A percentile compares a stretch with the other conserved stretches of the same genome.
These are phyloP conservation scores for Ganaspis brasiliensis DNA, from an alignment of 2,888 invertebrate genomes.

Conservation along the genomic window DNA sequence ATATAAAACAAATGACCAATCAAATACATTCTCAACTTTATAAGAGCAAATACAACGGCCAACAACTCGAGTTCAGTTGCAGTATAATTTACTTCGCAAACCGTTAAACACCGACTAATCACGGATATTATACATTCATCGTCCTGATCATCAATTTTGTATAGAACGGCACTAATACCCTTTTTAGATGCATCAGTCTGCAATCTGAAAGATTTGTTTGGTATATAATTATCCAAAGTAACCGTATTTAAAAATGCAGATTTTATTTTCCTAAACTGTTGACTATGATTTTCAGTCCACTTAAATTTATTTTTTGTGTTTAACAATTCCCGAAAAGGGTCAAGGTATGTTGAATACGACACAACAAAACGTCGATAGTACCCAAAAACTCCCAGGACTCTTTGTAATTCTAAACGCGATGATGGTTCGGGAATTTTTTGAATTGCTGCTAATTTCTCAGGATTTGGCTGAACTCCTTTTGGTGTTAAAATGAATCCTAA, in stretches of 20 bases:
- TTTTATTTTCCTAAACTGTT: slow-evolving; percentile 28
- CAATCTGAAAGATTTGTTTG: not conserved
- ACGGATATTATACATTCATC: slow-evolving; percentile 59
- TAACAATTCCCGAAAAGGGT: slow-evolving; percentile 11
- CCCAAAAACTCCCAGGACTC: too few species aligned
- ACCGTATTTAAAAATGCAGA: not conserved
- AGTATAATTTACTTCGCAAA: slow-evolving; percentile 61
- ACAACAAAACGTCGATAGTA: too few species aligned
- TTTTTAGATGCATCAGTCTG: slow-evolving; percentile 29
- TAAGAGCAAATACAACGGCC: slow-evolving; percentile 62
- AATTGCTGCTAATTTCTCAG: too few species aligned
- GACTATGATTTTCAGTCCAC: slow-evolving; percentile 4
- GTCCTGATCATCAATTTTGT: slow-evolving; percentile 54
- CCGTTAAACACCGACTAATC: slow-evolving; percentile 59
- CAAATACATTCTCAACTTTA: slow-evolving; percentile 66
- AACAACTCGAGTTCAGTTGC: slow-evolving; percentile 66
- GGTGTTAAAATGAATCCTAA: too few species aligned
- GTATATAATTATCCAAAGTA: not conserved
- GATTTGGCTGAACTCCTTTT: too few species aligned
- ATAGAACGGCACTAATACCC: slow-evolving; percentile 26
- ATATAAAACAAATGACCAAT: slow-evolving; percentile 59
- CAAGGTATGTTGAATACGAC: too few species aligned
- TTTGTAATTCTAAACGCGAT: too few species aligned
- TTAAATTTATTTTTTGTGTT: not conserved
- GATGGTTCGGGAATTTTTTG: too few species aligned